Conservation (phyloP, 2,113 vertebrate species). For the Ptychochromis oligacanthus region DNA sequence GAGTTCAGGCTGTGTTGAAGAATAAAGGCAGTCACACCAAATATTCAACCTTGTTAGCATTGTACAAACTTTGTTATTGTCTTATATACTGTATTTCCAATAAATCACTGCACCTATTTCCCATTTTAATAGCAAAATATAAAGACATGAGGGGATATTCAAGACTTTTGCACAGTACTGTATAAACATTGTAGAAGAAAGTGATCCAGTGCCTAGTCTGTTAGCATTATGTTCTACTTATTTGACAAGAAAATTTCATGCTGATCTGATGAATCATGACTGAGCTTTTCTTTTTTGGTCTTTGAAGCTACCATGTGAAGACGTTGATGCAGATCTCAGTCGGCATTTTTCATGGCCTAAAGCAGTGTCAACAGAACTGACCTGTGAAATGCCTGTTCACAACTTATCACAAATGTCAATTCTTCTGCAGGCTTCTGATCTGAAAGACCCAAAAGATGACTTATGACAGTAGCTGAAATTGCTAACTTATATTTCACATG, state of each 20-base stretch:
- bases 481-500: background rate
- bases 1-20: too few relatives aligned
- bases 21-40: too few relatives aligned
- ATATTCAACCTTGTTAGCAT: too few relatives aligned
- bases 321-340: slow-evolving; percentile 33
- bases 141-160: too few relatives aligned
- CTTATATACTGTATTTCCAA: too few relatives aligned
- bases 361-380: slow-evolving; percentile 8
- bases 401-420: slow-evolving; percentile 18
- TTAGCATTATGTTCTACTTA: background rate
- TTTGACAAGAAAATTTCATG: background rate
- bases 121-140: too few relatives aligned
- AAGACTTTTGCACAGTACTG: too few relatives aligned
- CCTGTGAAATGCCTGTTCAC: slow-evolving; percentile 11
- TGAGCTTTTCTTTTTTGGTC: slow-evolving; percentile 6
- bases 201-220: background rate
- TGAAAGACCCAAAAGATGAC: background rate
- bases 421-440: background rate
- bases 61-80: too few relatives aligned
- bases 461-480: background rate
- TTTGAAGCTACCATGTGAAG: background rate
- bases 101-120: too few relatives aligned
- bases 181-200: background rate
- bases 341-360: slow-evolving; percentile 14
- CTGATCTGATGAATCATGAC: slow-evolving; percentile 22